phyloP scores from a whole-genome alignment of 2,113 vertebrate genomes.

The Scortum barcoo region DNA sequence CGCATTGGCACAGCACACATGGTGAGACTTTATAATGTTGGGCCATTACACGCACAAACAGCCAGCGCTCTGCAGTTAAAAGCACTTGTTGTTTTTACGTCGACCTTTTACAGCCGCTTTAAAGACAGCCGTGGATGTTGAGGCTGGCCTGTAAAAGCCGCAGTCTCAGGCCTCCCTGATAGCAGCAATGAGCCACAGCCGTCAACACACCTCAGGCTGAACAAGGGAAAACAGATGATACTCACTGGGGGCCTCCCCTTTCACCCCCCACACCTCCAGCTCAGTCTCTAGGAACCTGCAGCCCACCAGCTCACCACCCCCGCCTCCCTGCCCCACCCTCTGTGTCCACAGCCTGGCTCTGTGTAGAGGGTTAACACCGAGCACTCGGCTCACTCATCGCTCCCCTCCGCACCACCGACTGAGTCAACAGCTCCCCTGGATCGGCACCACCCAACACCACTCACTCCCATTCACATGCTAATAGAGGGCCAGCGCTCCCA shows the following conservation, averaged over 20 bases:
- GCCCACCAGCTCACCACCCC: not conserved
- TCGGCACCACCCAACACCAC: slow-evolving; percentile 29
- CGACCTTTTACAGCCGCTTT: slow-evolving; percentile 54
- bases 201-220: slow-evolving; percentile 43
- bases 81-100: slow-evolving; percentile 47
- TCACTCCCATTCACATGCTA: slow-evolving; percentile 26
- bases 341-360: slow-evolving; percentile 19
- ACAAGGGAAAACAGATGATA: slow-evolving; percentile 61
- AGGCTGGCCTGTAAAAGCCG: slow-evolving; percentile 24
- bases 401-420: slow-evolving; percentile 33
- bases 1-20: slow-evolving; percentile 38
- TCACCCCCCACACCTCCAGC: slow-evolving; percentile 3
- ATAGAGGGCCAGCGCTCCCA: slow-evolving; percentile 41
- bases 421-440: slow-evolving; percentile 60
- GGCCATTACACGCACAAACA: slow-evolving; percentile 62
- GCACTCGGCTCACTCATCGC: slow-evolving; percentile 45
- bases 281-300: not conserved
- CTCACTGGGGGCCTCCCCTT: slow-evolving; percentile 23
- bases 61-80: slow-evolving; percentile 39
- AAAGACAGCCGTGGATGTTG: slow-evolving; percentile 37
- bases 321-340: not conserved
- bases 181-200: slow-evolving; percentile 38
- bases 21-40: slow-evolving; percentile 36
- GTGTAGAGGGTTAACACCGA: not conserved
- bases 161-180: slow-evolving; percentile 30